Percentiles rank a stretch among this genome's conserved stretches.
These are phyloP conservation scores for Hippocampus mohnikei DNA, from an alignment of 2,113 vertebrate genomes.

Conservation along the genomic window DNA sequence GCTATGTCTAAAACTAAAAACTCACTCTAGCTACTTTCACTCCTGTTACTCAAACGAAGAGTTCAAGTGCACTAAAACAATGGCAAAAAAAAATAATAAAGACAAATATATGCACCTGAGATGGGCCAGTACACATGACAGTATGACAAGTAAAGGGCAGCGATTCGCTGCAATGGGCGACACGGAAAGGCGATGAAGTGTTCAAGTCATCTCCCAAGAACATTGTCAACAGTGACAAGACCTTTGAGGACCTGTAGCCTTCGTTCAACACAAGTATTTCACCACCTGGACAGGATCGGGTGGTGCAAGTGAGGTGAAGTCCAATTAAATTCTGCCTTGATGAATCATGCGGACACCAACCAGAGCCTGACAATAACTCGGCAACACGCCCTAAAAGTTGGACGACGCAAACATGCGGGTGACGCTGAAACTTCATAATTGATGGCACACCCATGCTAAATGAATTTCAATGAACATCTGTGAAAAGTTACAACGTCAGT, in stretches of 20 bases:
- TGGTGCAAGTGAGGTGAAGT: background rate
- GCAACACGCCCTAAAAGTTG: background rate
- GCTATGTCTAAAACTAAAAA: too few species aligned
- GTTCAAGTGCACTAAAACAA: too few species aligned
- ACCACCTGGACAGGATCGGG: background rate
- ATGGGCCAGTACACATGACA: background rate
- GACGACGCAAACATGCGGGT: background rate
- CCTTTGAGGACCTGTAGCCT: background rate
- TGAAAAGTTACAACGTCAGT: background rate
- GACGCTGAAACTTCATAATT: background rate
- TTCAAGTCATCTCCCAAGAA: too few species aligned
- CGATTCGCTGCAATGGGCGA: background rate
- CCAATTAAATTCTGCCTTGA: background rate
- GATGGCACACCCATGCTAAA: background rate
- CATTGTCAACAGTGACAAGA: too few species aligned
- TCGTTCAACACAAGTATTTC: background rate
- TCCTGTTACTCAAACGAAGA: too few species aligned
- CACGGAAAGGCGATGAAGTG: background rate
- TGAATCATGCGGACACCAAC: background rate
- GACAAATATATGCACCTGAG: too few species aligned
- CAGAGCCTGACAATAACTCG: background rate
- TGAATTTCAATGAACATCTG: background rate
- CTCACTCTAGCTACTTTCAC: too few species aligned
- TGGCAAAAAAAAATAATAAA: too few species aligned
- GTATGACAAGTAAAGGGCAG: too few species aligned